These are phyloP conservation scores for Phalanger gymnotis DNA, from an alignment of 2,797 vertebrate genomes.

Conservation along the genomic window DNA sequence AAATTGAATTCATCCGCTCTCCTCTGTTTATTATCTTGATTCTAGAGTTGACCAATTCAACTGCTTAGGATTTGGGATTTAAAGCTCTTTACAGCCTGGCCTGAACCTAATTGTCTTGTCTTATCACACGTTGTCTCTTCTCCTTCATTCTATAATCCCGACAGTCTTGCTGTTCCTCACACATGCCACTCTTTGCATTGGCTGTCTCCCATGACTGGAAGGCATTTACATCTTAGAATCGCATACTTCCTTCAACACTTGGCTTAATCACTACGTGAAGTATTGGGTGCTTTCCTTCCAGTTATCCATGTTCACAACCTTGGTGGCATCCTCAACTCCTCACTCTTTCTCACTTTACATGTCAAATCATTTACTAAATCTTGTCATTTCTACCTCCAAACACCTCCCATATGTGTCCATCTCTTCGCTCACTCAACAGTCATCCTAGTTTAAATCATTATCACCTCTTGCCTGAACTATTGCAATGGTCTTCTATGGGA, in stretches of 20 bases:
- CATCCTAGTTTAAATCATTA: background rate
- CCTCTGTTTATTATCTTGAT: background rate
- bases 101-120: background rate
- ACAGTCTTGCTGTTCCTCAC: background rate
- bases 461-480: background rate
- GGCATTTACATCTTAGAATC: background rate
- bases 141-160: background rate
- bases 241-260: background rate
- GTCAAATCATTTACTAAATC: background rate
- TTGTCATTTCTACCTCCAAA: background rate
- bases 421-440: background rate
- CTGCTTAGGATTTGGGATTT: background rate
- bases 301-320: background rate
- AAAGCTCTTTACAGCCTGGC: background rate
- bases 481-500: background rate
- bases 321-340: background rate
- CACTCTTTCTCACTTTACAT: background rate
- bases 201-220: background rate
- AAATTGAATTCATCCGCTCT: background rate
- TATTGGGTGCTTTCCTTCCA: background rate
- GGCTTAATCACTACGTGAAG: background rate
- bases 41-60: background rate
- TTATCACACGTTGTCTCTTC: background rate
- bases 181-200: background rate
- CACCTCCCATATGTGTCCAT: background rate